A percentile compares a stretch with the other conserved stretches of the same genome.
phyloP scores from a whole-genome alignment of 2,797 vertebrate species.

The Semotilus atromaculatus region DNA sequence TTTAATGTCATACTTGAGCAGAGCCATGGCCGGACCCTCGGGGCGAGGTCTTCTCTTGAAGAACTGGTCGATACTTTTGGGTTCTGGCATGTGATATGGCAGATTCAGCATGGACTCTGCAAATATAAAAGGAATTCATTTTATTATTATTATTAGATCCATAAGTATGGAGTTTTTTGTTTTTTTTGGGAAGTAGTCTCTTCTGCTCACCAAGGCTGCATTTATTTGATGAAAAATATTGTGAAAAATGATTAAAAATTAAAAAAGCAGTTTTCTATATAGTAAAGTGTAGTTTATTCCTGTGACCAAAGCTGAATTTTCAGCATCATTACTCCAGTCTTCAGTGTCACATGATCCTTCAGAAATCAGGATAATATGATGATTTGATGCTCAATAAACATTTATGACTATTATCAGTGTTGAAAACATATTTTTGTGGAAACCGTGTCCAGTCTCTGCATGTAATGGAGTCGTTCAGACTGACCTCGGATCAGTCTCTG shows the following conservation, averaged over 20 bases:
- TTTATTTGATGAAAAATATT: too few species aligned
- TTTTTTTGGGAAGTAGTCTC: not conserved
- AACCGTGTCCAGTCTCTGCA: too few species aligned
- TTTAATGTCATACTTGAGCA: conserved; percentile 86
- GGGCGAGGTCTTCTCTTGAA: conserved; percentile 85
- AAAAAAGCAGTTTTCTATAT: too few species aligned
- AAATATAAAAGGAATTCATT: conserved; percentile 17
- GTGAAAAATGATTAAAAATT: too few species aligned
- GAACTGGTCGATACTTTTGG: conserved; percentile 91
- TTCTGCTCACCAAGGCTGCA: not conserved
- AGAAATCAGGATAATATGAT: too few species aligned
- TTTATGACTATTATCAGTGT: too few species aligned
- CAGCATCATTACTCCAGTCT: too few species aligned
- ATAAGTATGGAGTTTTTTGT: not conserved
- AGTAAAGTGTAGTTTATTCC: too few species aligned
- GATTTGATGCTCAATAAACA: too few species aligned
- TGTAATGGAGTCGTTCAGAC: conserved; percentile 5
- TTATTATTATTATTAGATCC: not conserved
- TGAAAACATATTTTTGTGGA: too few species aligned
- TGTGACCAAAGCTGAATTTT: too few species aligned
- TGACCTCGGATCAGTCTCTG: conserved; percentile 94
- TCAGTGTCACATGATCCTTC: too few species aligned
- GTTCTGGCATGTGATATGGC: conserved; percentile 93
- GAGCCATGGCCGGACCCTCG: conserved; percentile 84
- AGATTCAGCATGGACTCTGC: conserved; percentile 88